Evolutionary conservation across 2,797 vertebrate genomes (phyloP).

Genomic region (Rhinichthys osculus): DNA sequence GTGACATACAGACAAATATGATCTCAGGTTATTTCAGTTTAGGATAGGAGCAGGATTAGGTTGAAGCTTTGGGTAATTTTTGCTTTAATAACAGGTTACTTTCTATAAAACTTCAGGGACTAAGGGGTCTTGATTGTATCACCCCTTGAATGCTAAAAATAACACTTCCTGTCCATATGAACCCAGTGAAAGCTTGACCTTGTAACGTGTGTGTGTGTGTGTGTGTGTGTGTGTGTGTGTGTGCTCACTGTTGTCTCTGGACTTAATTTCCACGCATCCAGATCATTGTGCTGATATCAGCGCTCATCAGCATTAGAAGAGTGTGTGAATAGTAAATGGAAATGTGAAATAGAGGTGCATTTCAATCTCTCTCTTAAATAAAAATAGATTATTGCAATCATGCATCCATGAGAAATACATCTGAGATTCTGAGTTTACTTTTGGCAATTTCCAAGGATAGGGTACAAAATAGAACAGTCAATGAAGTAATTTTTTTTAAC

Average conservation of each 20-base stretch:
- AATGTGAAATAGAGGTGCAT: constrained; percentile 39
- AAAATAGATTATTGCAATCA: constrained; percentile 20
- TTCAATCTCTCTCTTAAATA: constrained; percentile 27
- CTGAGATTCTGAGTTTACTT: background rate
- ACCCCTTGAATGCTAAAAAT: constrained; percentile 20
- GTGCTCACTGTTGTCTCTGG: constrained; percentile 32
- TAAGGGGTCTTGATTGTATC: background rate
- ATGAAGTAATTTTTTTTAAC: background rate
- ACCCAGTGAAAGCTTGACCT: constrained; percentile 10
- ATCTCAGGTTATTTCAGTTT: background rate
- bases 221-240: constrained; percentile 4
- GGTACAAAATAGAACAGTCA: background rate
- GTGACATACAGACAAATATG: background rate
- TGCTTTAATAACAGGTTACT: background rate
- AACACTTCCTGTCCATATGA: constrained; percentile 30
- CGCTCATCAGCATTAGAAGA: constrained; percentile 58
- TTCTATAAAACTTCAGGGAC: background rate
- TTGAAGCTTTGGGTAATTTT: background rate
- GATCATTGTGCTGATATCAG: constrained; percentile 54
- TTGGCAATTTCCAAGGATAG: background rate
- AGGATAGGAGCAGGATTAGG: background rate
- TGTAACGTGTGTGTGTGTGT: background rate
- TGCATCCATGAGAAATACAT: background rate
- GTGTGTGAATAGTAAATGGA: constrained; percentile 45
- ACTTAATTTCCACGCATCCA: constrained; percentile 50